These are phyloP conservation scores for Trinectes maculatus DNA, from an alignment of 2,113 vertebrate species.

Conservation along the genomic window DNA sequence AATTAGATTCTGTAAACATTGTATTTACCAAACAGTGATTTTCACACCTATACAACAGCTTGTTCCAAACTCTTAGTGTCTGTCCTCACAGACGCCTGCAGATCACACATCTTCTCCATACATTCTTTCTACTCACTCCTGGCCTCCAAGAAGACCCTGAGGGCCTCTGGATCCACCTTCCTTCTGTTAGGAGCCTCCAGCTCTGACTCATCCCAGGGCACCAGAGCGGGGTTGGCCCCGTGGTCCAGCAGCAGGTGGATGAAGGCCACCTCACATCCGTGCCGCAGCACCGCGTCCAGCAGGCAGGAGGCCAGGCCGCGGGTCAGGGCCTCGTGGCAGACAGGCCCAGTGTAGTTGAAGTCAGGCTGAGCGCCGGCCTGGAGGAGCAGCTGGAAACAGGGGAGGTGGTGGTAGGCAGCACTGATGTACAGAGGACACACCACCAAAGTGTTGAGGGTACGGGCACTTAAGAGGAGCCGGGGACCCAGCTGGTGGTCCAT, in stretches of 20 bases:
- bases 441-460: constrained; percentile 90
- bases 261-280: constrained; percentile 88
- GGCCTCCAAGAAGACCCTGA: constrained; percentile 87
- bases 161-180: constrained; percentile 87
- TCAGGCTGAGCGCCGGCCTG: constrained; percentile 92
- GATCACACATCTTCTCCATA: no score
- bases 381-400: constrained; percentile 90
- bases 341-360: constrained; percentile 90
- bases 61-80: no score
- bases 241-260: constrained; percentile 90
- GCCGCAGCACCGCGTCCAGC: constrained; percentile 90
- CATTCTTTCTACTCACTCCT: constrained; percentile 81
- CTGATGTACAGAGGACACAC: constrained; percentile 95
- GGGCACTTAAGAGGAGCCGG: constrained; percentile 78
- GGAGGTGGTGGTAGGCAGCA: constrained; percentile 92
- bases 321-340: constrained; percentile 85
- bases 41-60: no score
- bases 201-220: constrained; percentile 83
- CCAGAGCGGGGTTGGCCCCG: constrained; percentile 87
- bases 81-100: background rate
- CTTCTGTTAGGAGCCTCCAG: constrained; percentile 80
- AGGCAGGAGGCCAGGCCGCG: constrained; percentile 89
- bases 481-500: constrained; percentile 88
- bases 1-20: no score
- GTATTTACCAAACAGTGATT: no score